Base-by-base conservation (phyloP, 2,888 invertebrate species). In the Nasonia oneida region DNA sequence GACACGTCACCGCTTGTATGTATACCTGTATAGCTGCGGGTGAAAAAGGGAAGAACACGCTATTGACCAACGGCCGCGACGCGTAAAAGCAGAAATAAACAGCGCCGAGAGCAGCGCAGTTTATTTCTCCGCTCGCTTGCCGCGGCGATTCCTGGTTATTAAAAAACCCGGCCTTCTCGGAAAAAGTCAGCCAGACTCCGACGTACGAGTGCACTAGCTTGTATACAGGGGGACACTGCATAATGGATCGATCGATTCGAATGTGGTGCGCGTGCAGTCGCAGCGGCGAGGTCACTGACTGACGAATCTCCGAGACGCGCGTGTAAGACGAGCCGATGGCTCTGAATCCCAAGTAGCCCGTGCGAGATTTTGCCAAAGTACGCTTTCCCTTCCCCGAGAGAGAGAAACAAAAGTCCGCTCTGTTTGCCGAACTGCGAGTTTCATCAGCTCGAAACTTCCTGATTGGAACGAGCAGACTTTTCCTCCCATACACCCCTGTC, bases 391-490 rank as follows among this genome's bases (percentile, higher is more conserved):
- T 53, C 8, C 53, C 15, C 53, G 53, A 53, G 53, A 14, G 15
- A 23, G 23, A 23, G 23, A 23, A 53, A 53, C 42, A 47, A 47
- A 47, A 47, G 29, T 23, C 61, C 53, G 53, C 15, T 64, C 64
- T 73, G n/a, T 73, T 80, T 73, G 57, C 29, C 57, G 23, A 42
- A 81, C 37, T 57, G 23, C 39, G 73, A 57, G 73, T 73, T 29
- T 47, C 39, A n/a, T 42, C 73, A 47, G 23, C 73, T n/a, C 2
- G n/a, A 61, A 74, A 74, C 61, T 81, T 64, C 61, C 29, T 61
- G 76, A 61, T 71, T 77, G 18, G 39, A 83, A 77, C 71, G 57
- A 57, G 77, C 53, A 77, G 76, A 77, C 76, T 50, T 83, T 77
- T 47, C 73, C 14, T 8, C 70, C 42, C 29, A 37, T 57, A 8